Base-by-base conservation (phyloP, 2,113 vertebrate genomes). In the Promerops cafer region DNA sequence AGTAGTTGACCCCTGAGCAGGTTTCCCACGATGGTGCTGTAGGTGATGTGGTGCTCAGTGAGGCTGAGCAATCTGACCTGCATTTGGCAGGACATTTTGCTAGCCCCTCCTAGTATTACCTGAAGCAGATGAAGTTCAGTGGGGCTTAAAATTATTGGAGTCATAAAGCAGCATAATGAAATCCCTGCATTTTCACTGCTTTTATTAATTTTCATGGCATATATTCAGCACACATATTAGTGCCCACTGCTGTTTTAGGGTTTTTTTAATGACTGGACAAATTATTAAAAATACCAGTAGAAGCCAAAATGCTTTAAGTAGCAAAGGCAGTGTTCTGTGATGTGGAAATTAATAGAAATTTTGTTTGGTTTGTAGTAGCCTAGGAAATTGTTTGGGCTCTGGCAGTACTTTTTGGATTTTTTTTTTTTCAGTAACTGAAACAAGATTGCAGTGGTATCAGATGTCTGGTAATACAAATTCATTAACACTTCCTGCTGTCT, bases 381-480 rank as follows among this genome's bases (percentile, higher is more conserved):
- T 72, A 30, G 82, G 50, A 86, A 93, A 68, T 61, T 33, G 28
- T 82, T 68, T 56, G 61, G 44, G 33, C 52, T 79, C 80, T 81
- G 39, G 83, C 93, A 93, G 20, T 92, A 59, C 24, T 89, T 72
- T 64, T 22, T 84, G 30, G 39, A 23, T 54, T 52, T 10, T 52
- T 57, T 37, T 70, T 83, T 86, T 87, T 76, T 26, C 54, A 87
- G 63, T 87, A 87, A 71, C 85, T 64, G 14, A 83, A 84, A 54
- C 59, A 83, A 96, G 83, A 94, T 85, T 95, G 95, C 81, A 47
- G 80, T 47, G 49, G 9, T 97, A 74, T 97, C 83, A 79, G 89
- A 71, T 96, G 94, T 93, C 90, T 96, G 96, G 76, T 96, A 93
- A 93, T 97, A 96, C 68, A 95, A 96, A 97, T 97, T 97, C 94